Percentiles rank a stretch among this genome's conserved stretches.
Evolutionary conservation across 2,888 invertebrate genomes (phyloP).

Genomic region (Peribatodes rhomboidaria): DNA sequence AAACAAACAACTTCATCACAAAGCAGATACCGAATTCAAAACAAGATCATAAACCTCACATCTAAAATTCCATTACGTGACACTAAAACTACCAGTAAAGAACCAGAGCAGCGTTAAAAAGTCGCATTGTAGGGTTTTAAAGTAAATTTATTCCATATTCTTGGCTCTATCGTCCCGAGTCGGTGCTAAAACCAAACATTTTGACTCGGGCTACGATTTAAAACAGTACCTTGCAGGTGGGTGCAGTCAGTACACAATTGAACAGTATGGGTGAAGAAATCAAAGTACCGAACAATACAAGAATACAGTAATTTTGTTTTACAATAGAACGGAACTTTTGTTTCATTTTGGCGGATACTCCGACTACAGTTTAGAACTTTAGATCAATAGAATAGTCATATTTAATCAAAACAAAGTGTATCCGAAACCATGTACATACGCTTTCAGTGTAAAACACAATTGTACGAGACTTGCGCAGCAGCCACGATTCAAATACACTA

Average conservation of each 20-base stretch:
- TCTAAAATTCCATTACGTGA: conserved; percentile 50
- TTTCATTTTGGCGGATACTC: too few relatives aligned
- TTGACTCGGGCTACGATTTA: conserved; percentile 54
- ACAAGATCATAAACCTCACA: conserved; percentile 41
- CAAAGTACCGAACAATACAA: background rate
- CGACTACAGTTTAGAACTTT: too few relatives aligned
- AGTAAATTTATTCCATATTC: conserved; percentile 60
- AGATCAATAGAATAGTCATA: too few relatives aligned
- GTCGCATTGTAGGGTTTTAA: conserved; percentile 52
- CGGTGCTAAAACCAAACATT: conserved; percentile 55
- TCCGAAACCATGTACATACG: too few relatives aligned
- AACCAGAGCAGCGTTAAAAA: conserved; percentile 45
- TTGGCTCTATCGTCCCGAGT: conserved; percentile 47
- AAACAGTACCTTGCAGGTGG: conserved; percentile 50
- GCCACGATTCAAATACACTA: too few relatives aligned
- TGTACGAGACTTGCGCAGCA: too few relatives aligned
- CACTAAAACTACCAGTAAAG: conserved; percentile 48
- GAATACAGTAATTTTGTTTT: too few relatives aligned
- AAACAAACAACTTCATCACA: conserved; percentile 8
- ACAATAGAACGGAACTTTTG: too few relatives aligned
- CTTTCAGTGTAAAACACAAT: too few relatives aligned
- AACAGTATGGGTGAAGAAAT: conserved; percentile 19
- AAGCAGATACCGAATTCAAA: conserved; percentile 27
- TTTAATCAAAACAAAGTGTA: too few relatives aligned
- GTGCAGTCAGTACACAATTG: conserved; percentile 17